Conservation (phyloP, 1,140 invertebrate species). For the Aphelenchoides avenae region DNA sequence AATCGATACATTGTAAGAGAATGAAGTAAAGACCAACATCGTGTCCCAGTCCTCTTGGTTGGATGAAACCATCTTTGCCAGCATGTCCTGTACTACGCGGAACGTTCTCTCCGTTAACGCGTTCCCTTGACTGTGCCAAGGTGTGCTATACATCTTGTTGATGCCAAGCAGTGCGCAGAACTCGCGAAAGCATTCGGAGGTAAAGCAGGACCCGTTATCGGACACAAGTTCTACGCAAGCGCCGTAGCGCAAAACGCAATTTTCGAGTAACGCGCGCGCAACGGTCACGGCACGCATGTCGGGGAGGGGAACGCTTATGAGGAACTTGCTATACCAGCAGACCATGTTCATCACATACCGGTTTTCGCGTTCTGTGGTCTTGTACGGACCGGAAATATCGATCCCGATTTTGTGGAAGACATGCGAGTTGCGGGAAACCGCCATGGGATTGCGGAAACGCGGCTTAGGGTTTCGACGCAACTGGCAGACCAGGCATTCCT, state of each 20-base stretch:
- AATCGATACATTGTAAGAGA: conserved; percentile 12
- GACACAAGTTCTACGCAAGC: background rate
- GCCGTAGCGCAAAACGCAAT: conserved; percentile 8
- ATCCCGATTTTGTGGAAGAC: conserved; percentile 11
- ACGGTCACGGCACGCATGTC: conserved; percentile 5
- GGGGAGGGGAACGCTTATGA: conserved; percentile 3
- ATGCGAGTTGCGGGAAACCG: background rate
- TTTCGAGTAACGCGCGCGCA: conserved; percentile 3
- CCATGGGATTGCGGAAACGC: conserved; percentile 1
- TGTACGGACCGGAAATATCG: conserved; percentile 9
- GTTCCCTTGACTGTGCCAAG: conserved; percentile 3
- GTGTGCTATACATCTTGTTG: background rate
- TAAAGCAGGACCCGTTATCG: conserved; percentile 12
- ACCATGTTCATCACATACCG: conserved; percentile 15
- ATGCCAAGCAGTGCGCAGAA: conserved; percentile 8
- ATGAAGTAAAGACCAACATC: background rate
- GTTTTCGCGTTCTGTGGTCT: conserved; percentile 1
- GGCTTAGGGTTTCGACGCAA: conserved; percentile 10
- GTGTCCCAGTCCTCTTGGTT: conserved; percentile 6
- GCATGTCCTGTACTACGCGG: conserved; percentile 1
- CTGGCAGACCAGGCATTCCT: conserved; percentile 12
- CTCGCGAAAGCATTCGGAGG: conserved; percentile 9
- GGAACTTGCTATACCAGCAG: conserved; percentile 7
- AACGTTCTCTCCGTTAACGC: conserved; percentile 10
- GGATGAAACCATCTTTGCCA: conserved; percentile 5